Evolutionary conservation across 2,113 vertebrate species (phyloP).

Genomic region (Desmodus rotundus): DNA sequence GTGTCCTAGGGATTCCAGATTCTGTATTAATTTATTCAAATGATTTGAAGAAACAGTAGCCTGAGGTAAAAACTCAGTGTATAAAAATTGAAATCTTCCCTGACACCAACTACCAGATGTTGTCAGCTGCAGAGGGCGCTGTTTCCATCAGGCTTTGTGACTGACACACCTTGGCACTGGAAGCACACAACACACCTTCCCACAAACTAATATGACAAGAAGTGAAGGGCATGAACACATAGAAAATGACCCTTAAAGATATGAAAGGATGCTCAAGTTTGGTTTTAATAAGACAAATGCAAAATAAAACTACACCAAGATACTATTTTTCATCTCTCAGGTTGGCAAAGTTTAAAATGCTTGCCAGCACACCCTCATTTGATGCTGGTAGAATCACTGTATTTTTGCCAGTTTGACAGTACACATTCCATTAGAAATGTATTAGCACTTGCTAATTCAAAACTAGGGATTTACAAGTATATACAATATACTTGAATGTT

Average conservation of each 20-base stretch:
- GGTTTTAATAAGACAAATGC: neutral
- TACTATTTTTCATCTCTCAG: neutral
- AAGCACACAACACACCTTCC: neutral
- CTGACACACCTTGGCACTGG: neutral
- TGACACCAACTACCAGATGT: accelerated
- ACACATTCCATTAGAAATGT: neutral
- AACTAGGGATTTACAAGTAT: neutral
- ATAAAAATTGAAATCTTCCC: neutral
- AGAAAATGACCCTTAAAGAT: neutral
- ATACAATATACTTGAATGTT: neutral
- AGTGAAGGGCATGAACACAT: neutral
- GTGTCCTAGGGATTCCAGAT: neutral
- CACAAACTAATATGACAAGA: neutral
- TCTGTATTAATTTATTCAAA: neutral
- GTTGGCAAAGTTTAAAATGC: neutral
- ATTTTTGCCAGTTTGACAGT: neutral
- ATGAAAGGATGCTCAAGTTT: neutral
- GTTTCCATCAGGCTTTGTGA: neutral
- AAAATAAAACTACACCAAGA: neutral
- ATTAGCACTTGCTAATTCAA: neutral
- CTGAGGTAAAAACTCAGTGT: neutral
- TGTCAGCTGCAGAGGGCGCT: conserved; percentile 35
- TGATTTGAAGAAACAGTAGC: neutral
- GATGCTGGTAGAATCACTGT: neutral
- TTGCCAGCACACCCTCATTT: neutral